Base-by-base conservation (phyloP, 1,140 invertebrate genomes). In the Ctenoplectra terminalis region DNA sequence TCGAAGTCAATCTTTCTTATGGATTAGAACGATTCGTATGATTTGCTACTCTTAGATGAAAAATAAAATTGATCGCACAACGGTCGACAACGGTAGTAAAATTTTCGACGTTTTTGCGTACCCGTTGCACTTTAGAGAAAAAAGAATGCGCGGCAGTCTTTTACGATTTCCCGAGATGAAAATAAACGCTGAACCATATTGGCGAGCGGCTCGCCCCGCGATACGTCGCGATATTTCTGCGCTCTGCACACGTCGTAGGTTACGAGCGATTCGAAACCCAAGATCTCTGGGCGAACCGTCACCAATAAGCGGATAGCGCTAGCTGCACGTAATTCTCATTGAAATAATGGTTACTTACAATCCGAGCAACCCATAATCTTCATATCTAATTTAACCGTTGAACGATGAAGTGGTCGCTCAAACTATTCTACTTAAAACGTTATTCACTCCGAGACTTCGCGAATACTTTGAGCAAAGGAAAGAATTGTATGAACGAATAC, bases 101-200 rank as follows among this genome's bases (percentile, higher is more conserved):
- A 7, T 46, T 17, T 20, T 56, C 26, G 1, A n/a, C 7, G 23
- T n/a, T 13, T 37, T 34, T 0, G 23, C 60, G 60, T n/a, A 37
- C 29, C 17, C 58, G 58, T n/a, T n/a, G 46, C 67, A 23, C 17
- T 46, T n/a, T 56, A n/a, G 50, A 20, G 31, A 23, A 37, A n/a
- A 54, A 64, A 15, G n/a, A 71, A 3, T 7, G 13, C 5, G 58
- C 43, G 66, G 48, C 81, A 31, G 72, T 81, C 80, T 79, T 90
- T 92, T 90, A 91, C 85, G 88, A 90, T 91, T 91, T 87, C 77
- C 70, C 76, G 80, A 82, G 89, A 87, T 91, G 89, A 88, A 92
- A 92, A 92, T 92, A 91, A 92, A 89, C 90, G 82, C 70, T 63
- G 78, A 75, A 81, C 81, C 79, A 75, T 84, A 87, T 86, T 83